Conservation (phyloP, 1,140 invertebrate genomes). For the Apis florea region DNA sequence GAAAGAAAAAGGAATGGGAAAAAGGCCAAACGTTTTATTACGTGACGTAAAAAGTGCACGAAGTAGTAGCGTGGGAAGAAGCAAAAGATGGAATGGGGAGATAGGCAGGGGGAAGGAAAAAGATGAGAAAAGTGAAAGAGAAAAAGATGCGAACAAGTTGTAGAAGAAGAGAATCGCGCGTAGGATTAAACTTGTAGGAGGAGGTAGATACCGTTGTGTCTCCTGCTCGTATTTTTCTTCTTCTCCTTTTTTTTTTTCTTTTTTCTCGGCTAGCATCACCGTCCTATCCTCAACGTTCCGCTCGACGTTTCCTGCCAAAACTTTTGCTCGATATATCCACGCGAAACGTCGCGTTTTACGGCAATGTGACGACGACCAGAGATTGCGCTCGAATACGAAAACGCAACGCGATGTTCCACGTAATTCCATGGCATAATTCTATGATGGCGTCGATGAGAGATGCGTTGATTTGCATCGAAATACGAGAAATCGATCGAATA, state of each 20-base stretch:
- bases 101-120: not conserved
- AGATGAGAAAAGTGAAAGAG: not conserved
- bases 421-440: conserved; percentile 11
- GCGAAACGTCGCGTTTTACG: conserved; percentile 31
- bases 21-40: not conserved
- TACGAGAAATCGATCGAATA: too few species aligned
- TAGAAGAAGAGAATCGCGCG: conserved; percentile 23
- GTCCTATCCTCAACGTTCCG: not conserved
- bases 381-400: conserved; percentile 24
- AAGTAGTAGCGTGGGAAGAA: not conserved
- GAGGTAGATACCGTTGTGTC: conserved; percentile 54
- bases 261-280: conserved; percentile 39
- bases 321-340: conserved; percentile 45
- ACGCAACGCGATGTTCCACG: conserved; percentile 8
- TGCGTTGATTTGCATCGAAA: too few species aligned
- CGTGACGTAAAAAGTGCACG: not conserved
- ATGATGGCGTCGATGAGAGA: not conserved
- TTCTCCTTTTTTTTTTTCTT: too few species aligned
- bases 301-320: conserved; percentile 48
- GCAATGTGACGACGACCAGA: conserved; percentile 3
- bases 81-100: conserved; percentile 6
- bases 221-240: conserved; percentile 50
- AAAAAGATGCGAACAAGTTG: not conserved
- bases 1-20: too few species aligned
- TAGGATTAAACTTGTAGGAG: conserved; percentile 65